Conservation (phyloP, 2,888 invertebrate genomes). For the Dusona sp. region DNA sequence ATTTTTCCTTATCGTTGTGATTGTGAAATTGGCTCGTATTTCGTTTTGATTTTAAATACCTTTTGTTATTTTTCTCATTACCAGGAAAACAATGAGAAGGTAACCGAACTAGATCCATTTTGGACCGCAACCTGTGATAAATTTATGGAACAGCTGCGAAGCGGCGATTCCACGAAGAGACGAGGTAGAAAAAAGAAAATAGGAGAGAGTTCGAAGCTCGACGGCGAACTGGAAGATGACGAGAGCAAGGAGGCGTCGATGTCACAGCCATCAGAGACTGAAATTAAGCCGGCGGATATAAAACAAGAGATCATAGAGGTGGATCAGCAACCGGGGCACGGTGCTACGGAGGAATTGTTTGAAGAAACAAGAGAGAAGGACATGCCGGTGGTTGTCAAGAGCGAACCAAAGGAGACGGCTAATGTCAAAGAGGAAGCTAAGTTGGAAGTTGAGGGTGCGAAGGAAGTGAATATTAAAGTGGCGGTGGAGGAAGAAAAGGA, state of each 20-base stretch:
- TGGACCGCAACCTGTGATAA: slow-evolving; percentile 92
- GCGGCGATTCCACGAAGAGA: slow-evolving; percentile 86
- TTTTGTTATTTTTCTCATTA: neutral
- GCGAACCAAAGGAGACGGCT: slow-evolving; percentile 48
- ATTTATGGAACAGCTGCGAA: slow-evolving; percentile 91
- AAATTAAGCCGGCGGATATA: slow-evolving; percentile 73
- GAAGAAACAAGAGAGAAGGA: slow-evolving; percentile 74
- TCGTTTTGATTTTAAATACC: neutral
- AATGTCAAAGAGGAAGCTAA: slow-evolving; percentile 70
- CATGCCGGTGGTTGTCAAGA: slow-evolving; percentile 49
- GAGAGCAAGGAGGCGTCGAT: slow-evolving; percentile 58
- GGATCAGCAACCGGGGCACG: slow-evolving; percentile 67
- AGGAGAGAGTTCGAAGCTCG: slow-evolving; percentile 77
- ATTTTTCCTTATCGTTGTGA: no score
- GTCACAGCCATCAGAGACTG: slow-evolving; percentile 1
- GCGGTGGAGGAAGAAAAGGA: slow-evolving; percentile 70
- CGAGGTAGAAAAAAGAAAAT: slow-evolving; percentile 86
- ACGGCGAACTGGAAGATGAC: slow-evolving; percentile 59
- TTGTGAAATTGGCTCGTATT: no score
- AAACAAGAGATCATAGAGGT: slow-evolving; percentile 71
- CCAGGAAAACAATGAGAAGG: slow-evolving; percentile 80
- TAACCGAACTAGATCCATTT: slow-evolving; percentile 84
- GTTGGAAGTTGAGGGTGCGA: slow-evolving; percentile 56
- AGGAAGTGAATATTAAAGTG: slow-evolving; percentile 70
- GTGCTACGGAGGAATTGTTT: slow-evolving; percentile 70